phyloP scores from a whole-genome alignment of 64 coral and sea anemone genomes.

The Actinia equina region DNA sequence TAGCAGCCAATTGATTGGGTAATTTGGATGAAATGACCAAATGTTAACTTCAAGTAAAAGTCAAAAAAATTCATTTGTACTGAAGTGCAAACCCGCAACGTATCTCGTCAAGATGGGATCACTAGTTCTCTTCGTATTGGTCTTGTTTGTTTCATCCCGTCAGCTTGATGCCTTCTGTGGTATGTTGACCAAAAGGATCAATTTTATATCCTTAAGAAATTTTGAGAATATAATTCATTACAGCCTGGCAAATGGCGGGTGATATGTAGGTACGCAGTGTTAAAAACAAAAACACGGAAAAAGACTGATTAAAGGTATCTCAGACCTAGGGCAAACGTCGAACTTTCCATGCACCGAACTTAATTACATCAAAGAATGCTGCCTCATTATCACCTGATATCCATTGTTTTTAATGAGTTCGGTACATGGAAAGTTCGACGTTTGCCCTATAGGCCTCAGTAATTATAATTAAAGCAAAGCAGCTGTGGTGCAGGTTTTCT shows the following conservation, averaged over 20 bases:
- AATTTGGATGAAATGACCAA: not conserved
- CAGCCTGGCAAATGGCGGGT: not conserved
- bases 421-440: too few relatives aligned
- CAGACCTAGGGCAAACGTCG: too few relatives aligned
- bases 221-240: too few relatives aligned
- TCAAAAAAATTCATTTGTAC: not conserved
- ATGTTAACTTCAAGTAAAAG: not conserved
- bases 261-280: not conserved
- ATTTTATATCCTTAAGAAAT: too few relatives aligned
- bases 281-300: not conserved
- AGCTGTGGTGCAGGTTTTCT: too few relatives aligned
- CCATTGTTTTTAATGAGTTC: too few relatives aligned
- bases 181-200: not conserved
- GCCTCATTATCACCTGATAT: too few relatives aligned
- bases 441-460: too few relatives aligned
- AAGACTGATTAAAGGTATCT: too few relatives aligned
- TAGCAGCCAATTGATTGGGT: not conserved
- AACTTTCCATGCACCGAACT: too few relatives aligned
- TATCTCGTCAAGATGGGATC: not conserved
- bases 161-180: slow-evolving; percentile 1
- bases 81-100: not conserved
- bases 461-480: too few relatives aligned
- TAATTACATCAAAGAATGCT: too few relatives aligned
- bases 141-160: not conserved
- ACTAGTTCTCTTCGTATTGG: not conserved